Evolutionary conservation across 2,888 invertebrate species (phyloP).

Genomic region (Sinohyriopsis cumingii): DNA sequence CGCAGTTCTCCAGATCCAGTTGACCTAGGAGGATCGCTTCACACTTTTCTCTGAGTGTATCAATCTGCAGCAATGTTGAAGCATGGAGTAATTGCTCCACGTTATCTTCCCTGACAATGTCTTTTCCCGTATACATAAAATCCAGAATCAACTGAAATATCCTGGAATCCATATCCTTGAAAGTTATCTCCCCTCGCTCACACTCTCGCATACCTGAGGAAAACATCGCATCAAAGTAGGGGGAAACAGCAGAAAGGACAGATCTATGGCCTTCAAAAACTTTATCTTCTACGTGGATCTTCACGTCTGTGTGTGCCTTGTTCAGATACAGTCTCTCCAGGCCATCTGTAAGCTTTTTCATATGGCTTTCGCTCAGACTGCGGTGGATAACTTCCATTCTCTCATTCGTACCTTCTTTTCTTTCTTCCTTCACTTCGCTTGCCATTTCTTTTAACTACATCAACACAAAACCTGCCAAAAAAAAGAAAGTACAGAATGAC

Average conservation of each 20-base stretch:
- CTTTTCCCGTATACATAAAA: slow-evolving; percentile 85
- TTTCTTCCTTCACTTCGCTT: not conserved
- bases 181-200: slow-evolving; percentile 51
- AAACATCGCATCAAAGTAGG: slow-evolving; percentile 64
- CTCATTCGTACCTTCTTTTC: slow-evolving; percentile 6
- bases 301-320: slow-evolving; percentile 54
- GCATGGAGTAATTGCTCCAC: slow-evolving; percentile 83
- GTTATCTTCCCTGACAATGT: slow-evolving; percentile 84
- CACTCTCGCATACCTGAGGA: slow-evolving; percentile 61
- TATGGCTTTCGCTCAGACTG: slow-evolving; percentile 2
- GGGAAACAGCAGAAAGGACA: slow-evolving; percentile 60
- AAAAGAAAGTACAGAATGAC: too few relatives aligned
- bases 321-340: slow-evolving; percentile 43
- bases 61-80: slow-evolving; percentile 89
- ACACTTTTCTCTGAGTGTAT: slow-evolving; percentile 85
- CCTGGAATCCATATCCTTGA: slow-evolving; percentile 77
- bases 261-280: slow-evolving; percentile 60
- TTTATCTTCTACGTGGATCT: slow-evolving; percentile 54
- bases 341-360: slow-evolving; percentile 41
- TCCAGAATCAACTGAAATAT: slow-evolving; percentile 85
- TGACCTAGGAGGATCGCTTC: slow-evolving; percentile 82
- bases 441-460: too few relatives aligned
- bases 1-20: slow-evolving; percentile 79
- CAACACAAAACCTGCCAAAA: too few relatives aligned
- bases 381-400: not conserved